Percentiles rank a stretch among this genome's conserved stretches.
phyloP scores from a whole-genome alignment of 1,140 invertebrate species.

The Drosophila micromelanica region DNA sequence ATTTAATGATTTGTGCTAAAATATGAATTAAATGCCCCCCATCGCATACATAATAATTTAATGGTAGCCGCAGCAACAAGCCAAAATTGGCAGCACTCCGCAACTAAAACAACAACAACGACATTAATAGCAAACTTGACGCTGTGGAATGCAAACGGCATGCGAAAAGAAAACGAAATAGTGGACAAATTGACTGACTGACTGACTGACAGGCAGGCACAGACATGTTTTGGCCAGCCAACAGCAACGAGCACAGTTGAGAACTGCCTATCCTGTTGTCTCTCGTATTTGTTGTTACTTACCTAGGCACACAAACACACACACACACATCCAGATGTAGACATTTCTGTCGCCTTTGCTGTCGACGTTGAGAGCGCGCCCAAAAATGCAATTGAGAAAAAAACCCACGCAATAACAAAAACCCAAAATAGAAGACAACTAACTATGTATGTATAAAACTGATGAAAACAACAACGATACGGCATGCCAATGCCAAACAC shows the following conservation, averaged over 20 bases:
- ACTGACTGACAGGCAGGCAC: slow-evolving; percentile 33
- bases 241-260: slow-evolving; percentile 28
- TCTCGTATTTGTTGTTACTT: slow-evolving; percentile 45
- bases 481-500: slow-evolving; percentile 58
- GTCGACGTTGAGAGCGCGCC: slow-evolving; percentile 49
- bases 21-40: slow-evolving; percentile 66
- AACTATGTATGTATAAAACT: too few relatives aligned
- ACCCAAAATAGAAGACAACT: slow-evolving; percentile 76
- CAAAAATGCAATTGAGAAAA: slow-evolving; percentile 80
- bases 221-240: slow-evolving; percentile 55
- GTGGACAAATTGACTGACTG: slow-evolving; percentile 37
- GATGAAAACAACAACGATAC: slow-evolving; percentile 60
- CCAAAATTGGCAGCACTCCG: slow-evolving; percentile 9
- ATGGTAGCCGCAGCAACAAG: slow-evolving; percentile 7
- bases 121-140: slow-evolving; percentile 47
- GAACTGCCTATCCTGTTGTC: slow-evolving; percentile 56
- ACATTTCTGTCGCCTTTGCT: slow-evolving; percentile 6
- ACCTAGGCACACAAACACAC: slow-evolving; percentile 51
- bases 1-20: slow-evolving; percentile 81
- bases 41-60: slow-evolving; percentile 61
- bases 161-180: slow-evolving; percentile 75
- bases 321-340: slow-evolving; percentile 12
- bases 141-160: slow-evolving; percentile 63
- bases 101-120: not conserved
- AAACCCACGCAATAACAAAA: slow-evolving; percentile 77